Evolutionary conservation across 2,888 invertebrate genomes (phyloP).

Genomic region (Orchesella flavescens): DNA sequence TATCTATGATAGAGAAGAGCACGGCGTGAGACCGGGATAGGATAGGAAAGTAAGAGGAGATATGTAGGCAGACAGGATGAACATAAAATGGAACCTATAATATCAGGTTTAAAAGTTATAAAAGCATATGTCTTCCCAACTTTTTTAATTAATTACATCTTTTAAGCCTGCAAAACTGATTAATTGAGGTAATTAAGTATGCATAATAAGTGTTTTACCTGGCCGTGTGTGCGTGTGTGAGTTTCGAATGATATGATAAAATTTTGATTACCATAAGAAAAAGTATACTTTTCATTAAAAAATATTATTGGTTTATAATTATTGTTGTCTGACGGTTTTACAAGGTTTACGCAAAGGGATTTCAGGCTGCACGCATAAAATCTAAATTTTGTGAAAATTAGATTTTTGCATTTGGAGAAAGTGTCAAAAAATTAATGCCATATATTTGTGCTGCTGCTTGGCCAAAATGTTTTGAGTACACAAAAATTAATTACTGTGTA

Average conservation of each 20-base stretch:
- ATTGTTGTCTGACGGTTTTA: no score
- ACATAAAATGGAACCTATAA: neutral
- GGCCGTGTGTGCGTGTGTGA: neutral
- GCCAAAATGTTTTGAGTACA: no score
- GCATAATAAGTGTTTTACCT: constrained; percentile 58
- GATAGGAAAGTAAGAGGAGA: neutral
- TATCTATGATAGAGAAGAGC: neutral
- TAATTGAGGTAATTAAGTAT: constrained; percentile 55
- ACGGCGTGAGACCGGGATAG: neutral
- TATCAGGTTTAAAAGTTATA: constrained; percentile 54
- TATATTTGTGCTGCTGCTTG: no score
- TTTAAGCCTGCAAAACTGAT: constrained; percentile 52
- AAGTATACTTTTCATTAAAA: no score
- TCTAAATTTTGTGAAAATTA: no score
- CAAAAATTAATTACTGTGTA: no score
- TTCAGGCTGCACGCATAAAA: neutral
- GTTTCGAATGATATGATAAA: neutral
- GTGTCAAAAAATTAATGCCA: no score
- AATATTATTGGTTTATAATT: no score
- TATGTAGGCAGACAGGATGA: neutral
- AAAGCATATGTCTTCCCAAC: constrained; percentile 59
- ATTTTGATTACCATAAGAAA: no score
- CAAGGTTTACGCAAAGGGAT: neutral
- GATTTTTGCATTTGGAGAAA: no score
- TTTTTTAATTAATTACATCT: constrained; percentile 58